phyloP scores from a whole-genome alignment of 2,113 vertebrate species.

The Campylomormyrus numenius region DNA sequence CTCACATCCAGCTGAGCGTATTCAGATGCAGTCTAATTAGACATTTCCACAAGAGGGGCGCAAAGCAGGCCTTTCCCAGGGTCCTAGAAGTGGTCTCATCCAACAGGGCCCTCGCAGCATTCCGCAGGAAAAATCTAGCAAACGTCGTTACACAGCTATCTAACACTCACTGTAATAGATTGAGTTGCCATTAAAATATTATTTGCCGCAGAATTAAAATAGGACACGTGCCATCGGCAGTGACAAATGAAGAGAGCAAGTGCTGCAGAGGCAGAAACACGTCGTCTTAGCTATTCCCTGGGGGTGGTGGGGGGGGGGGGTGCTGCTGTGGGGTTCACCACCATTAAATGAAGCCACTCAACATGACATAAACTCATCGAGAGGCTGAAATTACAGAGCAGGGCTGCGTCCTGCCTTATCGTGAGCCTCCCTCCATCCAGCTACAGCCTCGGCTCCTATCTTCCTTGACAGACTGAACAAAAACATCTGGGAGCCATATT shows the following conservation, averaged over 20 bases:
- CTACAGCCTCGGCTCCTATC: neutral
- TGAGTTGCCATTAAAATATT: neutral
- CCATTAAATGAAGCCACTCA: neutral
- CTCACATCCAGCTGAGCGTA: neutral
- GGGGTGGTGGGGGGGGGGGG: neutral
- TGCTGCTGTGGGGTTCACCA: neutral
- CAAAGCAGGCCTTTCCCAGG: constrained; percentile 10
- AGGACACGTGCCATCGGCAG: neutral
- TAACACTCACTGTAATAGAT: neutral
- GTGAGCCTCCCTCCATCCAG: neutral
- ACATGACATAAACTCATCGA: neutral
- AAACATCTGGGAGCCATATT: constrained; percentile 12
- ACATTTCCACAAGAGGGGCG: neutral
- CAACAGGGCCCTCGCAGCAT: neutral
- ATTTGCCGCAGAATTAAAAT: neutral
- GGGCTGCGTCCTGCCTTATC: neutral
- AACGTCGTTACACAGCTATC: neutral
- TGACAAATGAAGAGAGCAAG: neutral
- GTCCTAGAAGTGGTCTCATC: neutral
- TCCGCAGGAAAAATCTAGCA: neutral
- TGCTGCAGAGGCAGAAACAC: neutral
- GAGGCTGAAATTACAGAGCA: neutral
- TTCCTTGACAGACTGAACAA: constrained; percentile 9
- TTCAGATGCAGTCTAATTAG: constrained; percentile 13
- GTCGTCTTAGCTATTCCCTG: neutral